Conservation (phyloP, 1,140 invertebrate genomes). For the Druon quercuslanigerum region DNA sequence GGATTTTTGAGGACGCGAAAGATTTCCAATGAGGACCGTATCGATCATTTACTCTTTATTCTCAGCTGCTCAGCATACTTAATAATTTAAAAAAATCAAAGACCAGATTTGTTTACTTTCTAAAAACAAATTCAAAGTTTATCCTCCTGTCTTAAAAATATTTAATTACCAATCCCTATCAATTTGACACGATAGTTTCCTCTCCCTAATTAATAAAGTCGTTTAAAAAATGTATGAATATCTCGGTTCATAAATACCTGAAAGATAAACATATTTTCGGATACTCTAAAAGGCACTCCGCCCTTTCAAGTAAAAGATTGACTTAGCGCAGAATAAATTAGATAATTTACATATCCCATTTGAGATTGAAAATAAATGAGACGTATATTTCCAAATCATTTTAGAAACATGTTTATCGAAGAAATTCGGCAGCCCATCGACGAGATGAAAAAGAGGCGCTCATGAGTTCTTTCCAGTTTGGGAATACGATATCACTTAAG, state of each 20-base stretch:
- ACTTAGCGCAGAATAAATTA: conserved; percentile 1
- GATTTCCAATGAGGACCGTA: conserved; percentile 50
- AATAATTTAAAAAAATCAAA: background rate
- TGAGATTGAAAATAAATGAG: conserved; percentile 31
- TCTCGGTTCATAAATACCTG: background rate
- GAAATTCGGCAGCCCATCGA: conserved; percentile 4
- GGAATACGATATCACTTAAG: conserved; percentile 22
- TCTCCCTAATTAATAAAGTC: conserved; percentile 17
- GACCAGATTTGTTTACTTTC: background rate
- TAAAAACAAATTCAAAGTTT: too few species aligned
- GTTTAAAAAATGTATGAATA: conserved; percentile 11
- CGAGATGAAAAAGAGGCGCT: conserved; percentile 10
- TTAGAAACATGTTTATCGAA: conserved; percentile 18
- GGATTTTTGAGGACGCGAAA: conserved; percentile 31
- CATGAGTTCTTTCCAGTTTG: conserved; percentile 17
- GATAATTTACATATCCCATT: conserved; percentile 25
- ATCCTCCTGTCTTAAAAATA: background rate
- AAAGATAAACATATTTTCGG: background rate
- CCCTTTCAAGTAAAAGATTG: conserved; percentile 16
- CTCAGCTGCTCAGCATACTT: conserved; percentile 38
- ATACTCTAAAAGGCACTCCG: conserved; percentile 4
- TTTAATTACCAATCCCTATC: background rate
- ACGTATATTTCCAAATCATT: conserved; percentile 21
- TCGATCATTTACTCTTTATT: conserved; percentile 43
- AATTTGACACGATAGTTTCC: background rate